phyloP scores from a whole-genome alignment of 1,140 invertebrate species.

The Ostrea edulis region DNA sequence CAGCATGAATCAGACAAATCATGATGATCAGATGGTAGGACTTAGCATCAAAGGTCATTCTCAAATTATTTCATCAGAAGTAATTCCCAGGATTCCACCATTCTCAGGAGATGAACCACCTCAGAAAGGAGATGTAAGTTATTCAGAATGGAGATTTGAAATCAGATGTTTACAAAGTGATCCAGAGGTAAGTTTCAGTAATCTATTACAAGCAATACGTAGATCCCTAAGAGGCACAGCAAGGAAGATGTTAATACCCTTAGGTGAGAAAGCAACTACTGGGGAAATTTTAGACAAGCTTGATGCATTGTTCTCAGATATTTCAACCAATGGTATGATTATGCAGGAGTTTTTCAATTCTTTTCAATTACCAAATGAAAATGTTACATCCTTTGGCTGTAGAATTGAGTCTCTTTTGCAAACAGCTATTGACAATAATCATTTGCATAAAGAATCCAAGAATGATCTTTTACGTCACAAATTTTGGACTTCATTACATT shows the following conservation, averaged over 20 bases:
- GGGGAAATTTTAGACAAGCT: constrained; percentile 38
- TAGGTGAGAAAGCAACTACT: neutral
- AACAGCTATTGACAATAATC: constrained; percentile 21
- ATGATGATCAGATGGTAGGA: no score
- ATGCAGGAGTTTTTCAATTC: constrained; percentile 9
- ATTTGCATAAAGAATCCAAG: neutral
- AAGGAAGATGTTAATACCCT: neutral
- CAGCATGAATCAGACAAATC: no score
- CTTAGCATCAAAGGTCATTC: no score
- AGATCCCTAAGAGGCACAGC: constrained; percentile 29
- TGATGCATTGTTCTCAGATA: neutral
- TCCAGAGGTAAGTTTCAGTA: neutral
- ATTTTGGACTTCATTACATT: no score
- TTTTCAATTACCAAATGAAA: neutral
- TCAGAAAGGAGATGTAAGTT: no score
- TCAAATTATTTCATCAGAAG: no score
- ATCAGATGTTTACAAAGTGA: neutral
- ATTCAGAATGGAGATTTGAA: neutral
- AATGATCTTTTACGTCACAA: constrained; percentile 40
- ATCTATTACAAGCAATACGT: neutral
- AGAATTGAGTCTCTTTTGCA: constrained; percentile 21
- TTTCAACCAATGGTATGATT: constrained; percentile 6
- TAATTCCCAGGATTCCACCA: neutral
- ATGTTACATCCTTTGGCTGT: neutral
- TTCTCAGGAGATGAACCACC: constrained; percentile 29